phyloP scores from a whole-genome alignment of 1,140 invertebrate genomes.

The Pogonus chalceus region DNA sequence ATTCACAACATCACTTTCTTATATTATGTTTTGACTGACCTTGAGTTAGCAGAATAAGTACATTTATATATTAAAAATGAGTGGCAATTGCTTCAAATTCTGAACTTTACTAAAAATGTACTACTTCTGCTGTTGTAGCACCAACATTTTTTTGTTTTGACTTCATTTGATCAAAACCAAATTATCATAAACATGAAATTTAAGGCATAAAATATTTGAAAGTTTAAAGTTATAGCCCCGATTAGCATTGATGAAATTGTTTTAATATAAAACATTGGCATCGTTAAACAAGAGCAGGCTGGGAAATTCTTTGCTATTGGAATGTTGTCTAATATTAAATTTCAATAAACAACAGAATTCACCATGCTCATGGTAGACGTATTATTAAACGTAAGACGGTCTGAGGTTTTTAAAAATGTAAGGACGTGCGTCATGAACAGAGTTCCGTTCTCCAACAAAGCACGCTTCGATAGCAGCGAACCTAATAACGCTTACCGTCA shows the following conservation, averaged over 20 bases:
- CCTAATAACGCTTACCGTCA: background rate
- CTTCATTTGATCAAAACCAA: too few species aligned
- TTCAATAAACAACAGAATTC: constrained; percentile 5
- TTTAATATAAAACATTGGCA: background rate
- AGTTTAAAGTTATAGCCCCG: background rate
- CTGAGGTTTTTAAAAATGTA: background rate
- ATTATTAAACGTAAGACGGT: background rate
- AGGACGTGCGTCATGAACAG: too few species aligned
- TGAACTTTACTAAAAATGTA: too few species aligned
- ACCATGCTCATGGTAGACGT: background rate
- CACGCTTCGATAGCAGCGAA: background rate
- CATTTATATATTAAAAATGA: too few species aligned
- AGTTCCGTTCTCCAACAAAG: background rate
- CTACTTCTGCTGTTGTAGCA: too few species aligned
- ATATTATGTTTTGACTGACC: too few species aligned
- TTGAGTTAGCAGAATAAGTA: too few species aligned
- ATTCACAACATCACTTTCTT: too few species aligned
- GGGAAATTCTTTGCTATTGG: background rate
- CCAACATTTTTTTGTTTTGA: too few species aligned
- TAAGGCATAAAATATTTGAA: too few species aligned
- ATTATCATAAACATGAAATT: too few species aligned
- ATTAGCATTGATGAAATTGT: background rate
- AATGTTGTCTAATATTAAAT: background rate
- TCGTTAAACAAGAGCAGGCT: background rate
- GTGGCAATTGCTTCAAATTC: too few species aligned